Conservation (phyloP, 2,113 vertebrate species). For the Sminthopsis crassicaudata region DNA sequence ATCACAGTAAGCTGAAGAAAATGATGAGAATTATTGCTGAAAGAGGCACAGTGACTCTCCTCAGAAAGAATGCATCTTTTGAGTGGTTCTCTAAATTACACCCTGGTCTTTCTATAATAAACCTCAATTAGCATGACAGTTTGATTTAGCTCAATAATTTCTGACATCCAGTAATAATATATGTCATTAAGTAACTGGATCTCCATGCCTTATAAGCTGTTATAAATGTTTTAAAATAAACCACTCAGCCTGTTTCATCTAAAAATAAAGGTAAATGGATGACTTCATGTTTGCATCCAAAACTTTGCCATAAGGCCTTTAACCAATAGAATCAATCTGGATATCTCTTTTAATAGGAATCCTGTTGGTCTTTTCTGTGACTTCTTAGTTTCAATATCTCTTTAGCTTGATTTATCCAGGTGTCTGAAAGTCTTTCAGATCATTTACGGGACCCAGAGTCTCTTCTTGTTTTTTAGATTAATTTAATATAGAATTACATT, state of each 20-base stretch:
- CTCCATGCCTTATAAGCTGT: constrained; percentile 61
- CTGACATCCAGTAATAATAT: constrained; percentile 32
- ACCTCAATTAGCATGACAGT: constrained; percentile 49
- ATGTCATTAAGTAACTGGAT: constrained; percentile 64
- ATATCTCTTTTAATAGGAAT: neutral
- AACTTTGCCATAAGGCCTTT: constrained; percentile 45
- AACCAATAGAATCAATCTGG: constrained; percentile 10
- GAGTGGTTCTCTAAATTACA: constrained; percentile 56
- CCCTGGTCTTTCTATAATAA: constrained; percentile 5
- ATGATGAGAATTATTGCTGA: constrained; percentile 49
- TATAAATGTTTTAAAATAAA: constrained; percentile 63
- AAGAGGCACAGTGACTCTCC: constrained; percentile 27
- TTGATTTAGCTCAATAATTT: constrained; percentile 34
- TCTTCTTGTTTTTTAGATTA: constrained; percentile 43
- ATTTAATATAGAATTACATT: constrained; percentile 56
- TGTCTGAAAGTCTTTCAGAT: constrained; percentile 38
- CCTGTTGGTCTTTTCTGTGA: neutral
- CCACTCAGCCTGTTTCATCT: constrained; percentile 18
- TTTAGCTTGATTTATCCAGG: constrained; percentile 55
- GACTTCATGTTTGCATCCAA: constrained; percentile 46
- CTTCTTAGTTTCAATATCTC: neutral
- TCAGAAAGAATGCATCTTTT: constrained; percentile 59
- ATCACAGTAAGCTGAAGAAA: constrained; percentile 65
- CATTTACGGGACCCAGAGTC: neutral
- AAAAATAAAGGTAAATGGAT: constrained; percentile 33